Evolutionary conservation across 2,113 vertebrate genomes (phyloP), one percentile per base, ranked within the genome.

Genomic region (Scomber colias): DNA sequence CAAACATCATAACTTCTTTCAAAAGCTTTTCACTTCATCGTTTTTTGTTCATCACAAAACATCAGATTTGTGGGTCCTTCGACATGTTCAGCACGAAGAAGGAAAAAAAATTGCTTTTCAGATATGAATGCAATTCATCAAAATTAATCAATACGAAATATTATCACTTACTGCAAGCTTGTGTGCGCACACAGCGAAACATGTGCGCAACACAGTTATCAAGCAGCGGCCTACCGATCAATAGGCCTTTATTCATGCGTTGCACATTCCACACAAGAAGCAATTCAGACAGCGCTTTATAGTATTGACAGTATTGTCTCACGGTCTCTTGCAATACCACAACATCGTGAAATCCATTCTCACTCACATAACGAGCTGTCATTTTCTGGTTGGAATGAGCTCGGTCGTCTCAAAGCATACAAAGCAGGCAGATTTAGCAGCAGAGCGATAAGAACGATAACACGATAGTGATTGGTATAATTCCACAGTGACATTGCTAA

Each of bases 281-380:
- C 76, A 45, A 70, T 85, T 79, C 62, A 79, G 70, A 57, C 64
- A 16, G 49, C 14, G 64, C 63, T 73, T 81, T 56, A 74, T 30
- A 27, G 54, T 80, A 85, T 87, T 68, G 88, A 87, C 87, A 50
- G 61, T 15, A 66, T 88, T 77, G 79, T 85, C 82, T 88, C 79
- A 5, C 49, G 66, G 77, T 75, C 72, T 51, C 77, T 49, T 12
- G 81, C 83, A 77, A 68, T 55, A 56, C 51, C 54, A 46, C 56
- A 63, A 69, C 80, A 66, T 3, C 14, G 55, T 69, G 44, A 69
- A 85, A 89, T 87, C 83, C 68, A 85, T 87, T 77, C 79, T 74
- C 79, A 70, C 44, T 57, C 63, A 19, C 66, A 60, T 84, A 89
- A 92, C 75, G 64, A 85, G 90, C 82, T 74, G 87, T 82, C 85